Conservation (phyloP, 2,797 vertebrate genomes). For the Menidia menidia region DNA sequence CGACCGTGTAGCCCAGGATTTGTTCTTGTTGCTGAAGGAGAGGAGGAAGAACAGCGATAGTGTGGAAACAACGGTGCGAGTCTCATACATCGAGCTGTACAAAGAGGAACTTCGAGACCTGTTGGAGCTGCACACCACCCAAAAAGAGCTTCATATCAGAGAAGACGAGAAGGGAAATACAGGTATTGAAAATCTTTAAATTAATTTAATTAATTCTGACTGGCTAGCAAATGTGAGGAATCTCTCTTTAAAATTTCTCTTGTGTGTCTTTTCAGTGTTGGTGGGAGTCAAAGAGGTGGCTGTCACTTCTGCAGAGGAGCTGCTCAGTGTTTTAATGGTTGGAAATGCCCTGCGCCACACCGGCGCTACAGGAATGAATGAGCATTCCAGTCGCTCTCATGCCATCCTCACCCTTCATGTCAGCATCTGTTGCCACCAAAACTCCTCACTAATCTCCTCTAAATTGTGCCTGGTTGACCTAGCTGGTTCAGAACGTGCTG, state of each 20-base stretch:
- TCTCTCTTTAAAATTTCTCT: neutral
- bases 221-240: neutral
- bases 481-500: constrained; percentile 90
- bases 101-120: constrained; percentile 91
- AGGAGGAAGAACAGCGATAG: constrained; percentile 58
- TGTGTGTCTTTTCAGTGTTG: constrained; percentile 83
- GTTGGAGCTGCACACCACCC: constrained; percentile 84
- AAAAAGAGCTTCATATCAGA: constrained; percentile 89
- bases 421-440: constrained; percentile 67
- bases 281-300: constrained; percentile 87
- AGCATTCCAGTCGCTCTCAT: constrained; percentile 91
- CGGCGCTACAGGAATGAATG: constrained; percentile 87
- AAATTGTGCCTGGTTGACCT: constrained; percentile 94
- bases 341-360: constrained; percentile 88
- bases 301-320: constrained; percentile 86
- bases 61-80: constrained; percentile 77
- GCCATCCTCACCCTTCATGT: constrained; percentile 89
- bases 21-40: constrained; percentile 86
- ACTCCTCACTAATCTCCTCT: constrained; percentile 66
- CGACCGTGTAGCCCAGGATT: constrained; percentile 87
- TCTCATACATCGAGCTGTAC: constrained; percentile 92
- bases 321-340: constrained; percentile 84
- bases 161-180: constrained; percentile 93
- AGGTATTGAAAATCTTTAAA: constrained; percentile 69
- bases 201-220: neutral